Percentiles rank a stretch among this genome's conserved stretches.
These are phyloP conservation scores for Allophyes oxyacanthae DNA, from an alignment of 2,888 invertebrate species.

Conservation along the genomic window DNA sequence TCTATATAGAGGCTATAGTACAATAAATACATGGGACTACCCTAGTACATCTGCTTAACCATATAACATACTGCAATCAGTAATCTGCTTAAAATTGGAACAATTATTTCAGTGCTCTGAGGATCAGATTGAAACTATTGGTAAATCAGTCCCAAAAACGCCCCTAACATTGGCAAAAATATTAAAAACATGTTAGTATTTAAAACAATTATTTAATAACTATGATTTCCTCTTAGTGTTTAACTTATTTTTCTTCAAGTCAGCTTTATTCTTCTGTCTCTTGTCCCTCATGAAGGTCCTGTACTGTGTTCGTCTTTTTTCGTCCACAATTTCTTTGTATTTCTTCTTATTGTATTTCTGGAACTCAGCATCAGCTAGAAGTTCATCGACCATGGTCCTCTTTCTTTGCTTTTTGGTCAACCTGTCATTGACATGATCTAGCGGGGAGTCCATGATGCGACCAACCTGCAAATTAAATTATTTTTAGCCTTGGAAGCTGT, in stretches of 20 bases:
- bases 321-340: conserved; percentile 93
- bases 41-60: no score
- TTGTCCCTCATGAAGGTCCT: conserved; percentile 93
- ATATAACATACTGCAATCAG: no score
- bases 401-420: conserved; percentile 96
- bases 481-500: neutral
- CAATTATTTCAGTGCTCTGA: no score
- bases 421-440: conserved; percentile 96
- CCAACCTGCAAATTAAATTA: conserved; percentile 89
- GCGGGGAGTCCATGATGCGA: conserved; percentile 94
- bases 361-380: conserved; percentile 96
- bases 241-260: conserved; percentile 77
- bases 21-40: no score
- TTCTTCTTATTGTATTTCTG: conserved; percentile 94
- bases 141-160: no score
- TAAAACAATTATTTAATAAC: conserved; percentile 39
- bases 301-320: conserved; percentile 91
- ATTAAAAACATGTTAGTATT: neutral
- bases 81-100: no score
- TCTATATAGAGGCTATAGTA: no score
- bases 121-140: no score
- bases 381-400: conserved; percentile 97
- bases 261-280: conserved; percentile 91
- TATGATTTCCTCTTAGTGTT: conserved; percentile 68
- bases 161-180: no score